Conservation (phyloP, 2,113 vertebrate species). For the Leptosomus discolor region DNA sequence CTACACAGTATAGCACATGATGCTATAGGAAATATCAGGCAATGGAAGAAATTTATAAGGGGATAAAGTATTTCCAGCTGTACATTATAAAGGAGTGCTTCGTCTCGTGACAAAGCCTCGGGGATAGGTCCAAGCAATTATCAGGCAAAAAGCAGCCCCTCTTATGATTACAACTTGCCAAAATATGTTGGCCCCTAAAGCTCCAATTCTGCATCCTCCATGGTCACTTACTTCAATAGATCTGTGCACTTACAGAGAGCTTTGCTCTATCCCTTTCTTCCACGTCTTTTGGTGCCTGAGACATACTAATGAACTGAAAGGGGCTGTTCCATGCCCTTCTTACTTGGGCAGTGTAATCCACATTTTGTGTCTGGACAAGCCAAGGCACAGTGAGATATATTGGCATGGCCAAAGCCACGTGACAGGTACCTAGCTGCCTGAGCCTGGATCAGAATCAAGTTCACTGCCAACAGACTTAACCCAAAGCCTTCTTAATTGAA, state of each 20-base stretch:
- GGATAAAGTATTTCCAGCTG: conserved; percentile 40
- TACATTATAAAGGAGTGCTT: conserved; percentile 11
- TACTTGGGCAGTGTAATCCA: not conserved
- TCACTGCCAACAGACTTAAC: not conserved
- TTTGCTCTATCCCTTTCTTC: not conserved
- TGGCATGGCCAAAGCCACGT: not conserved
- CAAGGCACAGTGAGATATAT: not conserved
- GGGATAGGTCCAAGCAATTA: not conserved
- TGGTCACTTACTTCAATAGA: not conserved
- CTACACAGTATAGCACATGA: conserved; percentile 21
- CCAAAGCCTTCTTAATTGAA: not conserved
- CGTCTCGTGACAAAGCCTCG: not conserved
- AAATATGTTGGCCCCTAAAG: not conserved
- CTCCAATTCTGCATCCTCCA: not conserved
- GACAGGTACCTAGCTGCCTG: not conserved
- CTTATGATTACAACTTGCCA: not conserved
- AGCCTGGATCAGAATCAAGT: not conserved
- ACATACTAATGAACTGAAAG: not conserved
- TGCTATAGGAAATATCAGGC: conserved; percentile 35
- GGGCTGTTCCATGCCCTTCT: not conserved
- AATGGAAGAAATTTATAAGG: conserved; percentile 24
- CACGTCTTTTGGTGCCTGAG: not conserved
- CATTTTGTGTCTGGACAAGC: not conserved
- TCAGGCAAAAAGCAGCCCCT: not conserved
- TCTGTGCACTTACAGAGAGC: not conserved